These are phyloP conservation scores for Nannospalax galili DNA, from an alignment of 2,113 vertebrate species.

Conservation along the genomic window DNA sequence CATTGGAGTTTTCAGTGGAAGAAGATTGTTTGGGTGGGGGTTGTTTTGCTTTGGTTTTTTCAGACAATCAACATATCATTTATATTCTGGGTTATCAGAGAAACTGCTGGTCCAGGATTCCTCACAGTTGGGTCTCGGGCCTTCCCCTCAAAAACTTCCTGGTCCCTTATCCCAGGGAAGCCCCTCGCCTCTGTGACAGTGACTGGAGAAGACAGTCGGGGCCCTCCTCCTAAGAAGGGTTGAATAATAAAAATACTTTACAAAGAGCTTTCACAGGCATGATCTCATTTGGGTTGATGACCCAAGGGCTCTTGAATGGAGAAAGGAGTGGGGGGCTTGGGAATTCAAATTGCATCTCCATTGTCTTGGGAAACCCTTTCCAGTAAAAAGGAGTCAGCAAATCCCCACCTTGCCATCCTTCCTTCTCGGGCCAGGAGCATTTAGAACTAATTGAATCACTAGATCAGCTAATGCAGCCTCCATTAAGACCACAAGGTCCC, in stretches of 20 bases:
- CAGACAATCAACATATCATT: not conserved
- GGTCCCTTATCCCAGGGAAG: not conserved
- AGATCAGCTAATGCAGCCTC: constrained; percentile 90
- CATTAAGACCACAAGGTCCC: constrained; percentile 87
- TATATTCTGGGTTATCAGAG: not conserved
- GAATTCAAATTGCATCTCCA: constrained; percentile 83
- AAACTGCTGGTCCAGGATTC: not conserved
- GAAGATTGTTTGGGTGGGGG: not conserved
- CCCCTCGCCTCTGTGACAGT: not conserved
- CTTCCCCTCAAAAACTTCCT: not conserved
- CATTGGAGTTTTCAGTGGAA: not conserved
- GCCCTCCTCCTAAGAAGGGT: not conserved
- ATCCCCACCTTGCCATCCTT: constrained; percentile 78
- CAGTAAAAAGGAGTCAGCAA: constrained; percentile 84
- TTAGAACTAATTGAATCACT: constrained; percentile 90
- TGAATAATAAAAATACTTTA: constrained; percentile 69
- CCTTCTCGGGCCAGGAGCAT: constrained; percentile 81
- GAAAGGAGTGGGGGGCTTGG: constrained; percentile 65
- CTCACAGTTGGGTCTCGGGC: not conserved
- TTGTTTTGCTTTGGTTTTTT: not conserved
- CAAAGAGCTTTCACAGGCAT: constrained; percentile 64
- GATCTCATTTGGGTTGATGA: constrained; percentile 67
- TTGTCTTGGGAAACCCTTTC: constrained; percentile 85
- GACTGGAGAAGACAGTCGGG: not conserved
- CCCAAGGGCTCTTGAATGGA: constrained; percentile 75